phyloP scores from a whole-genome alignment of 2,113 vertebrate genomes.

The Cyrtonyx montezumae region DNA sequence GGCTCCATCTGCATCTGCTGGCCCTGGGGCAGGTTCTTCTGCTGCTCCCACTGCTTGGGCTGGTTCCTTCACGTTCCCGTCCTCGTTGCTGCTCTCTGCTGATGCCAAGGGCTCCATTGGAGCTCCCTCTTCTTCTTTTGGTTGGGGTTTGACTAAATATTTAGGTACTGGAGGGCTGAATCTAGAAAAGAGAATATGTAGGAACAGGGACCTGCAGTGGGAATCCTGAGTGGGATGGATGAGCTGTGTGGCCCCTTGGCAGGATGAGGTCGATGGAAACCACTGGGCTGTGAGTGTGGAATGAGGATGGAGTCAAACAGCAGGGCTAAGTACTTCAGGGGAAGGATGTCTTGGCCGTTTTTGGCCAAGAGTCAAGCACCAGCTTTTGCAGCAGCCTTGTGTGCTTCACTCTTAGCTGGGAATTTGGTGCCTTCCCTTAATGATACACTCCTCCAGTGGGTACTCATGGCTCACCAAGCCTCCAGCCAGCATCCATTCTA shows the following conservation, averaged over 20 bases:
- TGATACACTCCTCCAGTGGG: rapidly evolving
- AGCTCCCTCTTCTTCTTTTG: neutral
- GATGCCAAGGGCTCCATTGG: rapidly evolving
- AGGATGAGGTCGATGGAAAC: neutral
- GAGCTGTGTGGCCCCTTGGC: neutral
- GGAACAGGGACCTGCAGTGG: rapidly evolving
- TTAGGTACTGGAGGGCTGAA: neutral
- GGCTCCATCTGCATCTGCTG: neutral
- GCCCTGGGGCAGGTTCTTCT: rapidly evolving
- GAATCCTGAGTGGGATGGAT: rapidly evolving
- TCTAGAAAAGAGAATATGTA: neutral
- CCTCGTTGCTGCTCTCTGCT: neutral
- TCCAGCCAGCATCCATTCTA: neutral
- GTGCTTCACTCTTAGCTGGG: neutral
- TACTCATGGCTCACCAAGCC: neutral
- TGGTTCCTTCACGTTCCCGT: rapidly evolving
- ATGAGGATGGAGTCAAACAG: neutral
- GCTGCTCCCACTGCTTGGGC: rapidly evolving
- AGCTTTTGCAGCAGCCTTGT: neutral
- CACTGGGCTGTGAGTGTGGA: neutral
- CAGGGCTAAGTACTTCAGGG: neutral
- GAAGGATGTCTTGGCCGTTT: neutral
- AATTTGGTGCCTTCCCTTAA: neutral
- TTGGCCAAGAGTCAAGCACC: neutral
- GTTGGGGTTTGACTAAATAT: neutral